phyloP scores from a whole-genome alignment of 2,113 vertebrate genomes.

The Lucifuga dentata region DNA sequence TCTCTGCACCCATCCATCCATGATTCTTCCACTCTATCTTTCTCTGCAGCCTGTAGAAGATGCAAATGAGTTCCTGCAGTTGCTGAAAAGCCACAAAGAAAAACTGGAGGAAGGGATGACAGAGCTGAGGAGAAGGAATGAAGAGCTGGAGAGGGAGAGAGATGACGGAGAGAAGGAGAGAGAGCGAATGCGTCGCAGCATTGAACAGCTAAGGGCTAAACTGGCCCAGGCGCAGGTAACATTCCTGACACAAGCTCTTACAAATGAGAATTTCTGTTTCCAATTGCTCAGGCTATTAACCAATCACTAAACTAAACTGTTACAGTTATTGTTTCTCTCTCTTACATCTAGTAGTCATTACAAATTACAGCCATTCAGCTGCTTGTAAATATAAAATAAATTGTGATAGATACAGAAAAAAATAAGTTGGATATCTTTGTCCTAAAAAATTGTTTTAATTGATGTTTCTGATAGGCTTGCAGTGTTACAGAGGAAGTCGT shows the following conservation, averaged over 20 bases:
- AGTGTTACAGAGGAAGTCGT: slow-evolving; percentile 66
- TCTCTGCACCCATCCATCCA: background rate
- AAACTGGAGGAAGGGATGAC: slow-evolving; percentile 79
- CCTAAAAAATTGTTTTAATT: slow-evolving; percentile 17
- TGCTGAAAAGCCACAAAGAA: slow-evolving; percentile 83
- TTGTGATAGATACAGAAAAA: no score
- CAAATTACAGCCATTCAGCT: no score
- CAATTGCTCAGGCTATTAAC: no score
- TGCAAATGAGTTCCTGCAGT: slow-evolving; percentile 78
- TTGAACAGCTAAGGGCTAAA: slow-evolving; percentile 74
- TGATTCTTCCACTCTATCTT: background rate
- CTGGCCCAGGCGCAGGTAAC: slow-evolving; percentile 76
- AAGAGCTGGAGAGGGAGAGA: slow-evolving; percentile 77
- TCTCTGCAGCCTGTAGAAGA: slow-evolving; percentile 74
- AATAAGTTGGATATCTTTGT: no score
- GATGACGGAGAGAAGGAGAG: slow-evolving; percentile 71
- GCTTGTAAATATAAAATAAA: no score
- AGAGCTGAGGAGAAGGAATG: slow-evolving; percentile 78
- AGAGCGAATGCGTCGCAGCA: slow-evolving; percentile 65
- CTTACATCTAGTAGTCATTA: no score
- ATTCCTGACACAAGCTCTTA: no score
- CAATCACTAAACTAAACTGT: no score
- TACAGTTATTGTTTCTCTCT: no score
- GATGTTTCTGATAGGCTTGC: slow-evolving; percentile 61
- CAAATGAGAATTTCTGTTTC: no score